Evolutionary conservation across 1,140 invertebrate species (phyloP), one percentile per base, ranked within the genome.

Genomic region (Philotrypesis tridentata): DNA sequence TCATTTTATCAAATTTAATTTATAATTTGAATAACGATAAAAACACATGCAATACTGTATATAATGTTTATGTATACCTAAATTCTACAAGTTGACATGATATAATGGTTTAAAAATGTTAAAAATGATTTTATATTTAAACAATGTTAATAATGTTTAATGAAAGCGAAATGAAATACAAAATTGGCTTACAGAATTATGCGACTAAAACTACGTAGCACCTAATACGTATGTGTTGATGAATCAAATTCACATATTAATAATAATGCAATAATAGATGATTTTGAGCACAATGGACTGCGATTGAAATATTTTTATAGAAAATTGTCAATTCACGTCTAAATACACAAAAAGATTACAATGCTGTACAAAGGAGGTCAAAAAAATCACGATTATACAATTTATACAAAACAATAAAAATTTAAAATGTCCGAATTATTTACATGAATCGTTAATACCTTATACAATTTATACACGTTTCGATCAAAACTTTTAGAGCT

Each of bases 391-490:
- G 74, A 77, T 73, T 43, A 82, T 73, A 73, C 43, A 79, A 71
- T 85, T 85, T 85, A 65, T 83, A 83, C 55, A 79, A 73, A 43
- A 80, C 81, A 31, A 76, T 82, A 73, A 81, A 83, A 76, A 83
- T 23, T 83, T 27, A 75, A 79, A 33, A 55, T 70, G 37, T 60
- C 33, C 31, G 29, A 37, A 61, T 75, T 77, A 74, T 73, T 79
- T 79, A 82, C 67, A 83, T 43, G 61, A 75, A 82, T 76, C 55
- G 65, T 82, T 67, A 79, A 82, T 78, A 68, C 77, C 17, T 77
- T 37, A 79, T 79, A 72, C 74, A 83, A 82, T 84, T 82, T 84
- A 68, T 79, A 83, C 77, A 84, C 73, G 14, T 73, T 60, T 84
- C 27, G 25, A 37, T 76, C 21, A 82, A 82, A 68, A 76, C 74